Evolutionary conservation across 2,797 vertebrate genomes (phyloP).

Genomic region (Rhinichthys osculus): DNA sequence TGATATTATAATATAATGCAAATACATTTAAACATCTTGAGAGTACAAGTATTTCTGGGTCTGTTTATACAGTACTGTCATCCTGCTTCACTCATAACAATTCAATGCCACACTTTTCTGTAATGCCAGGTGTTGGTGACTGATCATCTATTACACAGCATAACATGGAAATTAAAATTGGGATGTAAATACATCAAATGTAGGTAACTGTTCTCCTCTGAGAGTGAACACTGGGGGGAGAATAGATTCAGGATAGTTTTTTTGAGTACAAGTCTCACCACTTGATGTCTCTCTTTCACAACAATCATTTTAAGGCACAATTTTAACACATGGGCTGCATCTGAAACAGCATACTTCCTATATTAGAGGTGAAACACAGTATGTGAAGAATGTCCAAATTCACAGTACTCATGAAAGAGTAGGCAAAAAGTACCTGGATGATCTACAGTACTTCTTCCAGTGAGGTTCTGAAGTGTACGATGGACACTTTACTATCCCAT

Average conservation of each 20-base stretch:
- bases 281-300: slow-evolving; percentile 65
- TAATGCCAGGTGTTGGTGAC: neutral
- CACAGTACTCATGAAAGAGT: too few species aligned
- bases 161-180: neutral
- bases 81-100: neutral
- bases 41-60: neutral
- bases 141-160: neutral
- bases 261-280: slow-evolving; percentile 42
- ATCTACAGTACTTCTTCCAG: too few species aligned
- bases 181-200: neutral
- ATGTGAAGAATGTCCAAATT: neutral
- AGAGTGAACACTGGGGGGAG: neutral
- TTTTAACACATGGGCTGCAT: neutral
- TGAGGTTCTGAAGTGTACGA: too few species aligned
- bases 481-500: too few species aligned
- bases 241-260: slow-evolving; percentile 2
- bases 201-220: slow-evolving; percentile 56
- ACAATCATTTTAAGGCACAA: neutral
- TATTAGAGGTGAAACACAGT: neutral
- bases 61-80: neutral
- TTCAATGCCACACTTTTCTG: neutral
- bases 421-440: too few species aligned
- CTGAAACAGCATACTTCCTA: neutral
- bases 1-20: neutral
- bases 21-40: neutral